Evolutionary conservation across 2,797 vertebrate genomes (phyloP), one percentile per base, ranked within the genome.

Genomic region (Momotus momota): DNA sequence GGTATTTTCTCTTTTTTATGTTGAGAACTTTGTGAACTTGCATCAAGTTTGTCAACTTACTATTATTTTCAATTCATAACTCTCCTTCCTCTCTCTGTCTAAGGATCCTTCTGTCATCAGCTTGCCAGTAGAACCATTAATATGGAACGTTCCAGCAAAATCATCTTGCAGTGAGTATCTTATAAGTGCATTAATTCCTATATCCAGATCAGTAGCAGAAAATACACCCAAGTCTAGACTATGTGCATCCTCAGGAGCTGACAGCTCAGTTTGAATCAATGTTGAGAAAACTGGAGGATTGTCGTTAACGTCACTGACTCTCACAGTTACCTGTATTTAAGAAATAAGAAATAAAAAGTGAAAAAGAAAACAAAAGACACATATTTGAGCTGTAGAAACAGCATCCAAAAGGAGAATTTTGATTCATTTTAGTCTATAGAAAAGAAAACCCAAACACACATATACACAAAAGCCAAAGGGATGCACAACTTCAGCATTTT

Each of bases 261-360:
- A 96, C 22, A 96, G 69, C 18, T 90, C 35, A 67, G 84, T 94
- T 41, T 90, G 90, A 78, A 97, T 93, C 29, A 27, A 20, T 10
- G 72, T 2, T 78, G 96, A 89, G 88, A 97, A 97, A 49, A 95
- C 88, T 58, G 97, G 96, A 55, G 79, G 12, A 21, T 97, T 97
- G 73, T 97, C 97, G 38, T 97, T 97, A 35, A 88, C 23, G 23
- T 99, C 97, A 82, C 94, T 86, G 66, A 99, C 97, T 65, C 86
- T 97, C 84, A 99, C 95, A 23, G 93, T 97, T 81, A 98, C 98
- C 98, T 99, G 84, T 11, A 65, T 73, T 22, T 21, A 7, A n/a
- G 55, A 60, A 38, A 40, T 51, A 78, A 52, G 11, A 35, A 35
- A 52, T 11, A 29, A 41, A 21, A 17, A 7, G 2, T 1, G 7